A percentile compares a stretch with the other conserved stretches of the same genome.
These are phyloP conservation scores for Cyrtodaria siliqua DNA, from an alignment of 2,888 invertebrate species.

Conservation along the genomic window DNA sequence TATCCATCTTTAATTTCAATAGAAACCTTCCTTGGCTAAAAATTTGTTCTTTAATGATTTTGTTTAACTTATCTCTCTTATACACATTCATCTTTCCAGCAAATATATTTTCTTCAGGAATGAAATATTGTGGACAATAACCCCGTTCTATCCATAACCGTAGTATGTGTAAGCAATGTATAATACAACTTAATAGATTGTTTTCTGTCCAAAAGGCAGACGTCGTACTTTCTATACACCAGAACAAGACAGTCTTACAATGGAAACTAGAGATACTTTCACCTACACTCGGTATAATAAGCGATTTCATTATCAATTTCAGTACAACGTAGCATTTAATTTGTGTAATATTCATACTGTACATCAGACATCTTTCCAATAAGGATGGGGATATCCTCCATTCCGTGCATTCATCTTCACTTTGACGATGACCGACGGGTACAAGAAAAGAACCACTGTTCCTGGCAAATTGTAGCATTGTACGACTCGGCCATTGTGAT, in stretches of 20 bases:
- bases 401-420: too few species aligned
- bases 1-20: too few species aligned
- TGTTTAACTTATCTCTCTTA: background rate
- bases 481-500: slow-evolving; percentile 2
- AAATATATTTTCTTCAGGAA: slow-evolving; percentile 19
- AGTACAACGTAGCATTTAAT: slow-evolving; percentile 22
- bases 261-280: slow-evolving; percentile 25
- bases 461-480: background rate
- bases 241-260: slow-evolving; percentile 21
- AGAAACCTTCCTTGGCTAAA: too few species aligned
- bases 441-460: too few species aligned
- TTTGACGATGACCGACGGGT: too few species aligned
- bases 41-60: too few species aligned
- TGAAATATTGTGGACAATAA: slow-evolving; percentile 27
- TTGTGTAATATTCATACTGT: slow-evolving; percentile 14
- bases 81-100: slow-evolving; percentile 8
- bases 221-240: slow-evolving; percentile 11
- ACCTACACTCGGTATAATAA: background rate
- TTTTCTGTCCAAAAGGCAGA: slow-evolving; percentile 15
- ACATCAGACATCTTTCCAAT: slow-evolving; percentile 19
- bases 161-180: background rate
- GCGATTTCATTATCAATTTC: slow-evolving; percentile 29
- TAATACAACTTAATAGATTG: background rate
- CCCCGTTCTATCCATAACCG: background rate
- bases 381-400: background rate